These are phyloP conservation scores for Threskiornis aethiopicus DNA, from an alignment of 2,797 vertebrate species.

Conservation along the genomic window DNA sequence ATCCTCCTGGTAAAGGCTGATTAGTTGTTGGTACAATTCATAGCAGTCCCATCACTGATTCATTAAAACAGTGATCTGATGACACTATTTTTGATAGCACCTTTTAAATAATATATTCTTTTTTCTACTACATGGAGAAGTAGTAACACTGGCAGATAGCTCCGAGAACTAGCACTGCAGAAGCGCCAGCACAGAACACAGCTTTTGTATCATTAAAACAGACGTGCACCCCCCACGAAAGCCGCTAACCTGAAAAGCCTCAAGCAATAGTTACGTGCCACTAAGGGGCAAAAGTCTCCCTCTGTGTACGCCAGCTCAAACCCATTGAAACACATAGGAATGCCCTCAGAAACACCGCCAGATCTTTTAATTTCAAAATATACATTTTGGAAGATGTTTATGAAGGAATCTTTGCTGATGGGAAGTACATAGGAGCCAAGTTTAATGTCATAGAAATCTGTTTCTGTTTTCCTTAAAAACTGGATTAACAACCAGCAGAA, in stretches of 20 bases:
- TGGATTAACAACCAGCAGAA: not conserved
- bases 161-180: not conserved
- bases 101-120: not conserved
- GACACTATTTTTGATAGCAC: fast-evolving
- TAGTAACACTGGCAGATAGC: not conserved
- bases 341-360: not conserved
- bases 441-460: not conserved
- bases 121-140: not conserved
- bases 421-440: not conserved
- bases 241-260: not conserved
- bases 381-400: not conserved
- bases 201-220: not conserved
- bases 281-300: not conserved
- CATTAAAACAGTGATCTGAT: not conserved
- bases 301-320: not conserved
- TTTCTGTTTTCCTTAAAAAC: not conserved
- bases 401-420: not conserved
- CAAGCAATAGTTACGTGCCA: not conserved
- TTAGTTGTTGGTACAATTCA: not conserved
- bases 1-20: not conserved
- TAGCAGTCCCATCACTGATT: not conserved
- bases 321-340: not conserved
- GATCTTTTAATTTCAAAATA: not conserved
- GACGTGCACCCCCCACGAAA: fast-evolving
- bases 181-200: not conserved